A percentile compares a stretch with the other conserved stretches of the same genome.
These are phyloP conservation scores for Cosmia pyralina DNA, from an alignment of 2,888 invertebrate genomes.

Conservation along the genomic window DNA sequence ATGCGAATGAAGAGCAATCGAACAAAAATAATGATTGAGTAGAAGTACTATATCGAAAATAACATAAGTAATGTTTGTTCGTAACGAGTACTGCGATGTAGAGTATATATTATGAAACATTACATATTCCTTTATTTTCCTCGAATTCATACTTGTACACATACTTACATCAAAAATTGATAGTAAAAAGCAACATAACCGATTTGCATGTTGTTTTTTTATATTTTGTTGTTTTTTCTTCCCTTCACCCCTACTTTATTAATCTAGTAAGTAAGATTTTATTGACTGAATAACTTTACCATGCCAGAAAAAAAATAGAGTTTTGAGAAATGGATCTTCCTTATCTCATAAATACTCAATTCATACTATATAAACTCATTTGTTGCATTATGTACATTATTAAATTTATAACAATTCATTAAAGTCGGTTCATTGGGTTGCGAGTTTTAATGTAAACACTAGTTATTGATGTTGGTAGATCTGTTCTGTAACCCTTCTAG, in stretches of 20 bases:
- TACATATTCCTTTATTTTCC: slow-evolving; percentile 89
- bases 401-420: slow-evolving; percentile 67
- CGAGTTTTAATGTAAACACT: slow-evolving; percentile 64
- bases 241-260: slow-evolving; percentile 67
- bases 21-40: slow-evolving; percentile 87
- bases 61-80: slow-evolving; percentile 89
- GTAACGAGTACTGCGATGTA: slow-evolving; percentile 89
- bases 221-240: slow-evolving; percentile 71
- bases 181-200: slow-evolving; percentile 90
- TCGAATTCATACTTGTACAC: slow-evolving; percentile 90
- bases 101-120: slow-evolving; percentile 88
- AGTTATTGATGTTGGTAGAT: slow-evolving; percentile 45
- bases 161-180: slow-evolving; percentile 90
- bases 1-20: slow-evolving; percentile 82
- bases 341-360: slow-evolving; percentile 62
- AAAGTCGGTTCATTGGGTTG: slow-evolving; percentile 67
- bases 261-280: slow-evolving; percentile 61
- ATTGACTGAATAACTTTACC: slow-evolving; percentile 67
- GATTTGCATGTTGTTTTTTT: slow-evolving; percentile 86
- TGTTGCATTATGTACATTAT: slow-evolving; percentile 67
- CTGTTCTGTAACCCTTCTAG: slow-evolving; percentile 40
- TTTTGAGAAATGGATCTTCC: slow-evolving; percentile 57
- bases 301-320: slow-evolving; percentile 46
- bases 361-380: slow-evolving; percentile 64
- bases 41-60: slow-evolving; percentile 88